These are phyloP conservation scores for Pterostichus madidus DNA, from an alignment of 2,888 invertebrate species.

Conservation along the genomic window DNA sequence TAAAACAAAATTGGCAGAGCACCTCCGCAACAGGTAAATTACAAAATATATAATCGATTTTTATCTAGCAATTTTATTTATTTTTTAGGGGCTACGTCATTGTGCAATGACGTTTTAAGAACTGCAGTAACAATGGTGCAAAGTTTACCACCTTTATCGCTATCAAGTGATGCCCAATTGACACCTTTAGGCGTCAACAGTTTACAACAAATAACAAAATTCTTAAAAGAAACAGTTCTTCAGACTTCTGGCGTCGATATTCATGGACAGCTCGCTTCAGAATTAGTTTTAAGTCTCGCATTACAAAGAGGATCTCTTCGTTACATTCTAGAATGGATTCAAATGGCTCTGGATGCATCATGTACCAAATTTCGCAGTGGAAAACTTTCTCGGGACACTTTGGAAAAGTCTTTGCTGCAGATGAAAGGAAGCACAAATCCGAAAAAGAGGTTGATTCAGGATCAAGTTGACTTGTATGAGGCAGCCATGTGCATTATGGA, in stretches of 20 bases:
- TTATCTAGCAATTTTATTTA: background rate
- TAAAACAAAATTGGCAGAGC: conserved; percentile 81
- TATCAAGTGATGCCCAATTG: conserved; percentile 81
- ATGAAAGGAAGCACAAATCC: conserved; percentile 72
- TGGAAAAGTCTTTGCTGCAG: conserved; percentile 72
- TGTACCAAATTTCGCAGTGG: conserved; percentile 68
- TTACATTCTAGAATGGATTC: conserved; percentile 82
- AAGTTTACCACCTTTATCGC: conserved; percentile 80
- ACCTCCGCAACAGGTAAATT: conserved; percentile 70
- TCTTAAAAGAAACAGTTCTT: conserved; percentile 79
- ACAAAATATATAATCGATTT: too few relatives aligned
- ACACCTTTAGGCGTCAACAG: conserved; percentile 78
- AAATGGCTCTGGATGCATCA: conserved; percentile 79
- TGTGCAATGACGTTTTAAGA: conserved; percentile 81
- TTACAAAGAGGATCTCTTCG: conserved; percentile 81
- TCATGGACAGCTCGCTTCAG: conserved; percentile 76
- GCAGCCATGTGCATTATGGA: conserved; percentile 80
- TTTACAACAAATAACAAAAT: conserved; percentile 79
- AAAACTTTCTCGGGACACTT: conserved; percentile 73
- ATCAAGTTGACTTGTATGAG: conserved; percentile 76
- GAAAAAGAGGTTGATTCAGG: conserved; percentile 65
- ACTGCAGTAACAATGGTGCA: conserved; percentile 80
- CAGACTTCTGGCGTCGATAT: conserved; percentile 78
- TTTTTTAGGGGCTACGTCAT: conserved; percentile 73
- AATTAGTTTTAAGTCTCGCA: conserved; percentile 80